Evolutionary conservation across 2,113 vertebrate species (phyloP), one percentile per base, ranked within the genome.

Genomic region (Oreamnos americanus): DNA sequence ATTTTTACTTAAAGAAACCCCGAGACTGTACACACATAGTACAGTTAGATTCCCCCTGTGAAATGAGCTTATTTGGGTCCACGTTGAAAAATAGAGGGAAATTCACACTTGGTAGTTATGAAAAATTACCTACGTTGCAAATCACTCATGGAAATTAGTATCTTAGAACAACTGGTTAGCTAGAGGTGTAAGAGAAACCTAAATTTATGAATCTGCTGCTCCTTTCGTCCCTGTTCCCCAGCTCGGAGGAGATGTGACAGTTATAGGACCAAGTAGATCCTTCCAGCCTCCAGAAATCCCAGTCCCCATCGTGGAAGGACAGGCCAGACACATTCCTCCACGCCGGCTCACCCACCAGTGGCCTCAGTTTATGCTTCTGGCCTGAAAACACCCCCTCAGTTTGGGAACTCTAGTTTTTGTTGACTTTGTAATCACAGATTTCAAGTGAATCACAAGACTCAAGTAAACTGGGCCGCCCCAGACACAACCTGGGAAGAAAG

Each of bases 301-400:
- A 5, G 4, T 4, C 25, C 14, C 33, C 45, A 7, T 30, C 3
- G 21, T 10, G 81, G 1, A 11, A 1, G 14, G 39, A 33, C 0
- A 1, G 60, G 6, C 26, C 13, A 9, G 23, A 13, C 4, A 2
- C 30, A 3, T 8, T 16, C 49, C 39, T 30, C 30, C 10, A 4
- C 0, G 0, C 1, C 53, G 1, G 55, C 49, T 81, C 45, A 23
- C 47, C 39, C 47, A 6, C 17, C 90, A 2, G 23, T 6, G 39
- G 17, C 82, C 33, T 49, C 60, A 2, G 11, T 47, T 51, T 4
- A 23, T n/a, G 64, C 43, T 2, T 2, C 2, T 30, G 90, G 57
- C 39, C 36, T 33, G 7, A 17, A 19, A 28, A 11, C 17, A 25
- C 16, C n/a, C 51, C 16, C 17, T 28, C 71, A 12, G 21, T 33